Evolutionary conservation across 2,113 vertebrate species (phyloP), one percentile per base, ranked within the genome.

Genomic region (Calidris pugnax): DNA sequence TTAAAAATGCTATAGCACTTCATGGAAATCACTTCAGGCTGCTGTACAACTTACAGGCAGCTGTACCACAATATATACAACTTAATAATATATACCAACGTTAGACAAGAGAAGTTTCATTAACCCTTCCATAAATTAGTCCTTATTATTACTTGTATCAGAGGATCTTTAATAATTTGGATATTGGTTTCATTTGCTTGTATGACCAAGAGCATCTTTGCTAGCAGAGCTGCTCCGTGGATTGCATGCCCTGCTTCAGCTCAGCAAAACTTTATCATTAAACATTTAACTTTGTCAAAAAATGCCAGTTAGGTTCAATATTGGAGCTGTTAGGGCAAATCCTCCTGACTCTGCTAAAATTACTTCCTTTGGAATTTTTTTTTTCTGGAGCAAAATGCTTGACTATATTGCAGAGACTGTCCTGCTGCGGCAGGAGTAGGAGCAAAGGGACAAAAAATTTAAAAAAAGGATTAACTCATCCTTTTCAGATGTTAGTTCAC

Each of bases 291-390:
- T 92, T 73, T 50, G 37, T 78, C 48, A 67, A 76, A 92, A 95
- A n/a, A 30, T 7, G 22, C 56, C 75, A 53, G 63, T 41, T 83
- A 41, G 24, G 32, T 79, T 93, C 77, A 45, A 64, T 89, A 79
- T 51, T 43, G 57, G 53, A 92, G 43, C 47, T 89, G 24, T 75
- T 74, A 67, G 43, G 35, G 74, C 43, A 89, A 72, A 86, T 94
- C 84, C 43, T 94, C 53, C 87, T 62, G 87, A 91, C 85, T 87
- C 56, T 67, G 57, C 60, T 78, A 53, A 87, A 94, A 87, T 84
- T 4, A 67, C 47, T 93, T 89, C n/a, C 55, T 79, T 68, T 11
- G 78, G 64, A 24, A 30, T 35, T 13, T 35, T 55, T 48, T 60
- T 17, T 12, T 22, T 4, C n/a, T 55, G 43, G 39, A 89, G 56